These are phyloP conservation scores for Caenorhabditis inopinata DNA, from an alignment of 1,140 invertebrate species.

Conservation along the genomic window DNA sequence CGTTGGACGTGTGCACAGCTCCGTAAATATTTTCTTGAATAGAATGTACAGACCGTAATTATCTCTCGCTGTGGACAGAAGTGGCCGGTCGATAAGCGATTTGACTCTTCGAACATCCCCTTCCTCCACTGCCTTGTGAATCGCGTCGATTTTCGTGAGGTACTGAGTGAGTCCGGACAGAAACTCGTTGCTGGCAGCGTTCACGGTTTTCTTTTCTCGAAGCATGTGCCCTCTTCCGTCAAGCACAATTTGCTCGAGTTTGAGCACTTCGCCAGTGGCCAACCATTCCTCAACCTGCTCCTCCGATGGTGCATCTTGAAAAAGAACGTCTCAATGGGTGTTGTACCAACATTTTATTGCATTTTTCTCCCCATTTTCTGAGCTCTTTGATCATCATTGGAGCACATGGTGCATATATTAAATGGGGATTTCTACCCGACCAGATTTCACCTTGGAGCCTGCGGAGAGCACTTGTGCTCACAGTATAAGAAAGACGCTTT, in stretches of 20 bases:
- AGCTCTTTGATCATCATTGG: too few relatives aligned
- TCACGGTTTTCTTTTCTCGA: slow-evolving; percentile 61
- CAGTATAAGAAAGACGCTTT: too few relatives aligned
- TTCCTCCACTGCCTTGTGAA: slow-evolving; percentile 80
- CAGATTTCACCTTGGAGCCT: too few relatives aligned
- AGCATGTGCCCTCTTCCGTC: slow-evolving; percentile 59
- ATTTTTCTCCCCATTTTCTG: too few relatives aligned
- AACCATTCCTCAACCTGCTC: slow-evolving; percentile 63
- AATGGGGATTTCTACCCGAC: too few relatives aligned
- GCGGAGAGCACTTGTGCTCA: too few relatives aligned
- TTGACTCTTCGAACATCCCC: slow-evolving; percentile 82
- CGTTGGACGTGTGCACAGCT: too few relatives aligned
- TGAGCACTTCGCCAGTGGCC: slow-evolving; percentile 55
- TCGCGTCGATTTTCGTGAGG: slow-evolving; percentile 80
- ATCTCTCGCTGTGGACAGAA: slow-evolving; percentile 83
- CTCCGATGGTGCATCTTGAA: slow-evolving; percentile 60
- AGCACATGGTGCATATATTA: too few relatives aligned
- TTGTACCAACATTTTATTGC: too few relatives aligned
- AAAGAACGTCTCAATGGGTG: too few relatives aligned
- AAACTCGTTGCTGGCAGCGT: slow-evolving; percentile 58
- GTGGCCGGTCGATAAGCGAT: slow-evolving; percentile 80
- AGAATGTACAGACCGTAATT: slow-evolving; percentile 49
- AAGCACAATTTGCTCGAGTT: slow-evolving; percentile 62
- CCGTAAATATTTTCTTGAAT: too few relatives aligned
- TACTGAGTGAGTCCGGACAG: slow-evolving; percentile 60